Conservation (phyloP, 2,797 vertebrate species). For the Threskiornis aethiopicus region DNA sequence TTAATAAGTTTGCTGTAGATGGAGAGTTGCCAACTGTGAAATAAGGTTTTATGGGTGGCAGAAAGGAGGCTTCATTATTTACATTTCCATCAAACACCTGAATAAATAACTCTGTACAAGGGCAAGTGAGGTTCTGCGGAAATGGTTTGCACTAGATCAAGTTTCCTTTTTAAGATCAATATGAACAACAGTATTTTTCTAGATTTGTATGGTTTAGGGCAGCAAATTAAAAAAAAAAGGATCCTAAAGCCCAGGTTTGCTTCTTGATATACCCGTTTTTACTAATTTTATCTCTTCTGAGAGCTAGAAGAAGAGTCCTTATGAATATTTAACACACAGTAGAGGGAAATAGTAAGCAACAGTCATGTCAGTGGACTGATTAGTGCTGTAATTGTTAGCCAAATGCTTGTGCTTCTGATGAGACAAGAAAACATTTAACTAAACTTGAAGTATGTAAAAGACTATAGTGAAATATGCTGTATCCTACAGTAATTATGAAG, state of each 20-base stretch:
- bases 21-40: slow-evolving; percentile 9
- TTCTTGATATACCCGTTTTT: not conserved
- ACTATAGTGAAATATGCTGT: not conserved
- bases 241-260: not conserved
- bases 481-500: not conserved
- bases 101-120: slow-evolving; percentile 66
- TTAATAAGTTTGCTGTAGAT: not conserved
- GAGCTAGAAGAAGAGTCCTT: not conserved
- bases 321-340: not conserved
- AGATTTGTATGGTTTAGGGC: not conserved
- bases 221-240: not conserved
- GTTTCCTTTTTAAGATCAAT: slow-evolving; percentile 22
- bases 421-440: not conserved
- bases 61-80: slow-evolving; percentile 70
- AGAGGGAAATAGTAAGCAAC: not conserved
- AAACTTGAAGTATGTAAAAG: not conserved
- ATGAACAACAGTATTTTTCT: not conserved
- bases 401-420: not conserved
- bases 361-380: not conserved
- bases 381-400: not conserved
- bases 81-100: slow-evolving; percentile 70
- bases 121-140: not conserved
- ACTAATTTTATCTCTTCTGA: not conserved
- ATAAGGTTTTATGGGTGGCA: slow-evolving; percentile 18
- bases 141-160: not conserved